phyloP scores from a whole-genome alignment of 2,888 invertebrate species.

The Melanophora roralis region DNA sequence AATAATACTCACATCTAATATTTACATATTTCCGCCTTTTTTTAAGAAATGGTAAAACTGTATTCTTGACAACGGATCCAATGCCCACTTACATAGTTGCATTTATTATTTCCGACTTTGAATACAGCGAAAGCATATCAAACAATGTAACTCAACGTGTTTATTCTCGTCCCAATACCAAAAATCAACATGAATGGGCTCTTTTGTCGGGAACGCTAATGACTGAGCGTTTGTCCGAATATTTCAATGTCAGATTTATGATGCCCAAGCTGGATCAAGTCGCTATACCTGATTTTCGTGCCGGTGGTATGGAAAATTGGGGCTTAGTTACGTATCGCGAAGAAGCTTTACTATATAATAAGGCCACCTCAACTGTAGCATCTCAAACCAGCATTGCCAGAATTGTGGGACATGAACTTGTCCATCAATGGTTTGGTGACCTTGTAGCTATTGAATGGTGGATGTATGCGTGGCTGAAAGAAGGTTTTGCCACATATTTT shows the following conservation, averaged over 20 bases:
- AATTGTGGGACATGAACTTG: conserved; percentile 80
- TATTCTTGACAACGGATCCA: conserved; percentile 77
- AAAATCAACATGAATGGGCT: conserved; percentile 81
- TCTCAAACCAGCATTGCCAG: conserved; percentile 78
- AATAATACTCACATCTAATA: too few species aligned
- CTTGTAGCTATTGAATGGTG: conserved; percentile 84
- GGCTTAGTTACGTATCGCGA: conserved; percentile 84
- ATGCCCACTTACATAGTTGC: conserved; percentile 91
- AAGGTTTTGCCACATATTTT: conserved; percentile 80
- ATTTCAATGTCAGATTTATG: conserved; percentile 85
- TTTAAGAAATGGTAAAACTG: conserved; percentile 64
- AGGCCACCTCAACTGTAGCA: conserved; percentile 68
- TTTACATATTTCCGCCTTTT: background rate
- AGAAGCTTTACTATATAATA: conserved; percentile 72
- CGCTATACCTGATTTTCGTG: conserved; percentile 89
- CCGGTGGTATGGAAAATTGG: conserved; percentile 97
- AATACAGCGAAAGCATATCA: conserved; percentile 66
- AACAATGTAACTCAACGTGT: conserved; percentile 70
- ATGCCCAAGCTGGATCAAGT: conserved; percentile 92
- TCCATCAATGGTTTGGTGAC: conserved; percentile 90
- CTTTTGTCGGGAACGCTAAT: conserved; percentile 84
- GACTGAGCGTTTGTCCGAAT: conserved; percentile 83
- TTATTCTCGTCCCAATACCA: conserved; percentile 71
- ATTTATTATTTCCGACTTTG: conserved; percentile 83
- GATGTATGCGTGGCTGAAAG: conserved; percentile 85